Evolutionary conservation across 2,113 vertebrate species (phyloP).

Genomic region (Anhinga anhinga): DNA sequence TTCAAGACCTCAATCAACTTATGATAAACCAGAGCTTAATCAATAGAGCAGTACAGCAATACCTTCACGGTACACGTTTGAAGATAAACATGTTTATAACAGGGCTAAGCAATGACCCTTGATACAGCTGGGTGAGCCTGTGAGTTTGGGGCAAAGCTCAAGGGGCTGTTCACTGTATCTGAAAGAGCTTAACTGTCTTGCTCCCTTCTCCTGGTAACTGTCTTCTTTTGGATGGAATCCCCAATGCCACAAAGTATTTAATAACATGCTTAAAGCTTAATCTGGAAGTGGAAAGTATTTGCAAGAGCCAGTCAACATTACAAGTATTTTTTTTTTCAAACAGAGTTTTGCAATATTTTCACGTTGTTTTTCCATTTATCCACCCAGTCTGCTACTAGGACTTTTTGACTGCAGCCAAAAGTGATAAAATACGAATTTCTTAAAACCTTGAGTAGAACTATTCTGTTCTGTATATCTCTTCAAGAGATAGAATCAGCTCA

Average conservation of each 20-base stretch:
- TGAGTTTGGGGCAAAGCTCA: background rate
- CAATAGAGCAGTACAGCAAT: background rate
- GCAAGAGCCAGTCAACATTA: background rate
- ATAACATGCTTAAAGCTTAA: slow-evolving; percentile 15
- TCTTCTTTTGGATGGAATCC: slow-evolving; percentile 9
- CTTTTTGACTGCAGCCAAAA: background rate
- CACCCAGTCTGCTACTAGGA: background rate
- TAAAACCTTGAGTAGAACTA: background rate
- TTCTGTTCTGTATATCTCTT: background rate
- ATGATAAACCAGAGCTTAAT: background rate
- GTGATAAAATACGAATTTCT: background rate
- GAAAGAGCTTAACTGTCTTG: background rate
- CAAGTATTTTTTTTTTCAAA: background rate
- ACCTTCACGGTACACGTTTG: background rate
- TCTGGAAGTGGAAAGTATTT: slow-evolving; percentile 43
- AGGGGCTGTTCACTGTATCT: background rate
- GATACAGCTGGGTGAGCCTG: background rate
- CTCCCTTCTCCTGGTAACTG: background rate
- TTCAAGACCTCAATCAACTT: background rate
- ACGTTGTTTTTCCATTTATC: background rate
- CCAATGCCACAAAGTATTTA: background rate
- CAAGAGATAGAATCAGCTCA: background rate
- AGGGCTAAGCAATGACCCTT: background rate
- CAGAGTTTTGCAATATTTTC: slow-evolving; percentile 21
- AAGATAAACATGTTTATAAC: background rate